Evolutionary conservation across 37 sponge, comb jelly and placozoan genomes (phyloP).

Genomic region (Bolinopsis microptera): DNA sequence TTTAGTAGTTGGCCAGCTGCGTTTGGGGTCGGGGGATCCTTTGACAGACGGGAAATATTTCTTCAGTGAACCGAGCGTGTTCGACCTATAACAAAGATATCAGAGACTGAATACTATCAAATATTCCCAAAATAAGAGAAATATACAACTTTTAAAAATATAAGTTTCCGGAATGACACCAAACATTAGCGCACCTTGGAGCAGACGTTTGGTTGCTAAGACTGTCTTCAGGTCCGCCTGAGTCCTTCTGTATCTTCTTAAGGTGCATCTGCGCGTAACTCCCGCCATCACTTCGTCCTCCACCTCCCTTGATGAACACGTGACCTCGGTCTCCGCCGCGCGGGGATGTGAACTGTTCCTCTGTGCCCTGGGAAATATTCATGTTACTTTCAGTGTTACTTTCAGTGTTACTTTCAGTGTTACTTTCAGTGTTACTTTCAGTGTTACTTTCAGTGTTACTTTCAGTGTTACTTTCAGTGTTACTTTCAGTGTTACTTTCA

Average conservation of each 20-base stretch:
- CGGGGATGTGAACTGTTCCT: conserved; percentile 1
- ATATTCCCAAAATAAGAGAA: no score
- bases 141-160: no score
- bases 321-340: not conserved
- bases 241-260: conserved; percentile 23
- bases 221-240: not conserved
- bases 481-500: no score
- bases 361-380: conserved; percentile 35
- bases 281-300: conserved; percentile 27
- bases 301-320: conserved; percentile 56
- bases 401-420: no score
- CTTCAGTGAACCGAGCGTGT: conserved; percentile 51
- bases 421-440: no score
- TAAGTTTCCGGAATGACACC: no score
- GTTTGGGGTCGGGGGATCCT: conserved; percentile 54
- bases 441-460: no score
- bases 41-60: conserved; percentile 60
- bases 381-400: no score
- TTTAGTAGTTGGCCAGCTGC: conserved; percentile 36
- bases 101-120: no score
- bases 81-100: not conserved
- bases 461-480: no score
- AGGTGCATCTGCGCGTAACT: conserved; percentile 66
- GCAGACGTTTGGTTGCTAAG: not conserved
- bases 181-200: no score